Evolutionary conservation across 1,140 invertebrate genomes (phyloP).

Genomic region (Colletes gigas): DNA sequence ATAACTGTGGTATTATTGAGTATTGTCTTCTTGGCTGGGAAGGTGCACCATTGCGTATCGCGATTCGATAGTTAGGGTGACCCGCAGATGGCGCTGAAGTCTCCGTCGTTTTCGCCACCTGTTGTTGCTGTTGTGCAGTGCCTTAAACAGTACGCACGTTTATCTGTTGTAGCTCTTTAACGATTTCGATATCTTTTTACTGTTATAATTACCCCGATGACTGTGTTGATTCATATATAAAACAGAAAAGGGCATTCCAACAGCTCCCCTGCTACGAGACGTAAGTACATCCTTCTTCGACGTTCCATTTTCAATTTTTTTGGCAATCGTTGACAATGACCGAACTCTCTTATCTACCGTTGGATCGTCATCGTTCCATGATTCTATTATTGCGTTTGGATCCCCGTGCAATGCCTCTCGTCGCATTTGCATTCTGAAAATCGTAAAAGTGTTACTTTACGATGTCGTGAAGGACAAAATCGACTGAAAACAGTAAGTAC

Average conservation of each 20-base stretch:
- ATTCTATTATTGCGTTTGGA: slow-evolving; percentile 29
- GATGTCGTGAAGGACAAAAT: neutral
- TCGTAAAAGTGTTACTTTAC: neutral
- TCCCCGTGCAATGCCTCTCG: slow-evolving; percentile 30
- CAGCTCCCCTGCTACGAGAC: slow-evolving; percentile 78
- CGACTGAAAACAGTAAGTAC: slow-evolving; percentile 21
- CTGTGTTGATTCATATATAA: slow-evolving; percentile 76
- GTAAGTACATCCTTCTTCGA: slow-evolving; percentile 72
- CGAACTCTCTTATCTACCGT: slow-evolving; percentile 33
- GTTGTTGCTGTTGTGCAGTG: slow-evolving; percentile 48
- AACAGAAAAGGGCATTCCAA: slow-evolving; percentile 81
- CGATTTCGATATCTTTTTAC: neutral
- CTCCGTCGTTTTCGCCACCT: slow-evolving; percentile 14
- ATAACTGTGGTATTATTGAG: slow-evolving; percentile 80
- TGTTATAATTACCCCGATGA: slow-evolving; percentile 52
- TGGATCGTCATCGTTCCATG: slow-evolving; percentile 36
- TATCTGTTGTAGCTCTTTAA: too few relatives aligned
- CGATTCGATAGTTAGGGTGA: slow-evolving; percentile 59
- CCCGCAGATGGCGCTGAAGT: slow-evolving; percentile 27
- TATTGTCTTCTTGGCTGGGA: slow-evolving; percentile 72
- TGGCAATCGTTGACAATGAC: slow-evolving; percentile 16
- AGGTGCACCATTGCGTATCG: slow-evolving; percentile 55
- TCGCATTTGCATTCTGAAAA: slow-evolving; percentile 44
- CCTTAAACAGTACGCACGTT: slow-evolving; percentile 15
- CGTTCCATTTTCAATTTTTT: slow-evolving; percentile 50